A percentile compares a stretch with the other conserved stretches of the same genome.
phyloP scores from a whole-genome alignment of 2,113 vertebrate genomes.

The Colaptes auratus region DNA sequence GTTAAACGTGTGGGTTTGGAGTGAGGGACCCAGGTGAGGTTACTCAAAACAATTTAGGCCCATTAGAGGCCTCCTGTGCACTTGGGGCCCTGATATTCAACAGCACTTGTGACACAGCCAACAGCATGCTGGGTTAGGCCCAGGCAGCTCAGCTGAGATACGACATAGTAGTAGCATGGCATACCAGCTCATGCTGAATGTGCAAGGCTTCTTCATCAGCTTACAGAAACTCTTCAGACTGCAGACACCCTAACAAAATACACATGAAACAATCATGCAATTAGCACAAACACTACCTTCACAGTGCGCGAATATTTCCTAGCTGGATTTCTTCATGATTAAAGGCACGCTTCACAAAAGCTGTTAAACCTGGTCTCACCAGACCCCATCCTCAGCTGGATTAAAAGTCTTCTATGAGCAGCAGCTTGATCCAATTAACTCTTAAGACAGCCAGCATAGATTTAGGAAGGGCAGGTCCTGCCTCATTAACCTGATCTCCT shows the following conservation, averaged over 20 bases:
- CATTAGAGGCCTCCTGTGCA: neutral
- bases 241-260: neutral
- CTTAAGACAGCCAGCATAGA: no score
- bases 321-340: neutral
- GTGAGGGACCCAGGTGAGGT: accelerated
- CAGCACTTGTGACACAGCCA: neutral
- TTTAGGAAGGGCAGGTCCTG: no score
- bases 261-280: neutral
- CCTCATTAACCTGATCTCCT: no score
- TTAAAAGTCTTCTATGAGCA: neutral
- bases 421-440: neutral
- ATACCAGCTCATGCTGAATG: accelerated
- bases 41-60: no score
- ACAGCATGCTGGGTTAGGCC: accelerated
- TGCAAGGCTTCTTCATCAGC: neutral
- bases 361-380: neutral
- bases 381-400: neutral
- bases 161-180: accelerated
- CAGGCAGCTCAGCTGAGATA: neutral
- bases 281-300: neutral
- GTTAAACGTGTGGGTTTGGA: accelerated
- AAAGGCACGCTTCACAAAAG: neutral
- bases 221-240: accelerated
- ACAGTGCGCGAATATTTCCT: accelerated
- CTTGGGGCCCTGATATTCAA: neutral